Base-by-base conservation (phyloP, 64 coral and sea anemone genomes). In the Pocillopora damicornis region DNA sequence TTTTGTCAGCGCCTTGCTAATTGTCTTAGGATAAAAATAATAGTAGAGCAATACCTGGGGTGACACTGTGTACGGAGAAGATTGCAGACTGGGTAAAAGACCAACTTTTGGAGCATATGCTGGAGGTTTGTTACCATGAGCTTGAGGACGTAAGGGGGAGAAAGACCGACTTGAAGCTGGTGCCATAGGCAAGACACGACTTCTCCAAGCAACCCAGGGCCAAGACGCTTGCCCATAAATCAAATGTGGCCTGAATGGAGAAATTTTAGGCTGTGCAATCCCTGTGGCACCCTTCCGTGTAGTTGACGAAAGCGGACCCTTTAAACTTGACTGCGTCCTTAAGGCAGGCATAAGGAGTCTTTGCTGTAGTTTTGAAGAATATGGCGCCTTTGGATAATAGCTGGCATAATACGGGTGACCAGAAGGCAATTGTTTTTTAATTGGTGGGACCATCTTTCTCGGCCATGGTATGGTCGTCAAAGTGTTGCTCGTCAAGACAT, bases 31-130 rank as follows among this genome's bases (percentile, higher is more conserved):
- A 73, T 85, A 85, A 23, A 57, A 85, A 72, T 85, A 85, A 65
- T 85, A 85, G 65, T 85, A 85, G n/a, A 85, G 22, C n/a, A 85
- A 85, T 85, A 85, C 81, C 81, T 85, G 37, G 37, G 64, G 81
- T 15, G 81, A 25, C 37, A 13, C 37, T 15, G 62, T 42, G 18
- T 38, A 72, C 14, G 81, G 81, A 56, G 81, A 71, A 59, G 22
- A 18, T 83, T 61, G 57, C 57, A 79, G 60, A 60, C 37, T 63
- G 34, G 59, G 16, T 36, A 12, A 59, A 26, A 81, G 26, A 16
- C 23, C 30, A 81, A 60, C 59, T 63, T 8, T 71, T 72, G 64
- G 15, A 20, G 45, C 63, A 83, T 83, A 69, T 17, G 5, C 22
- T 38, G n/a, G 38, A 13, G 17, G 63, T 16, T 35, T 66, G 35